These are phyloP conservation scores for Artibeus jamaicensis DNA, from an alignment of 2,797 vertebrate species.

Conservation along the genomic window DNA sequence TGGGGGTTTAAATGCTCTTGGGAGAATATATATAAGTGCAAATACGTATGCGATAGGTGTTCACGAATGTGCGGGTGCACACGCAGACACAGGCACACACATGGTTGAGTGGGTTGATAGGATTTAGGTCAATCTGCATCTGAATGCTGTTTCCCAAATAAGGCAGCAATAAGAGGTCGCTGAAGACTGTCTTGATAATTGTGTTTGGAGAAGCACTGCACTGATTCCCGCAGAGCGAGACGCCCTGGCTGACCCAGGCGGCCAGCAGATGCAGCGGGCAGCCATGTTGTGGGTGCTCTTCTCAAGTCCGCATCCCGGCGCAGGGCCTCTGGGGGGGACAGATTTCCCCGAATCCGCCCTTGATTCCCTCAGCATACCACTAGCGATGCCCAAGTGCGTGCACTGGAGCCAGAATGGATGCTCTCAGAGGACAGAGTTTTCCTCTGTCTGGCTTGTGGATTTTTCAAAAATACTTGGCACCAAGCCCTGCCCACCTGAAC, in stretches of 20 bases:
- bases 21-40: constrained; percentile 58
- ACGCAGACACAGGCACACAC: constrained; percentile 59
- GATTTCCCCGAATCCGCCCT: neutral
- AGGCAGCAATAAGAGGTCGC: constrained; percentile 81
- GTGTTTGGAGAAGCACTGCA: constrained; percentile 72
- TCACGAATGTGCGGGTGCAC: neutral
- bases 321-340: neutral
- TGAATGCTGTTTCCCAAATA: constrained; percentile 89
- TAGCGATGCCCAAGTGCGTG: neutral
- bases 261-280: constrained; percentile 45
- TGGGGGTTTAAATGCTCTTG: constrained; percentile 47
- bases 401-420: neutral
- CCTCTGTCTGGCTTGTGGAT: neutral
- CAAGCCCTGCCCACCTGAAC: constrained; percentile 40
- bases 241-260: neutral
- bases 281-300: constrained; percentile 64
- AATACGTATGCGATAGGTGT: constrained; percentile 22
- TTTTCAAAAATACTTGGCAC: constrained; percentile 59
- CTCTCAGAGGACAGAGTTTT: neutral
- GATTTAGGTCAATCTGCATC: constrained; percentile 95
- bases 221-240: constrained; percentile 42
- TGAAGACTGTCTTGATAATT: constrained; percentile 86
- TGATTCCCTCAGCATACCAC: neutral
- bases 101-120: constrained; percentile 85
- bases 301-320: neutral